Base-by-base conservation (phyloP, 2,888 invertebrate species). In the Drosophila anceps region DNA sequence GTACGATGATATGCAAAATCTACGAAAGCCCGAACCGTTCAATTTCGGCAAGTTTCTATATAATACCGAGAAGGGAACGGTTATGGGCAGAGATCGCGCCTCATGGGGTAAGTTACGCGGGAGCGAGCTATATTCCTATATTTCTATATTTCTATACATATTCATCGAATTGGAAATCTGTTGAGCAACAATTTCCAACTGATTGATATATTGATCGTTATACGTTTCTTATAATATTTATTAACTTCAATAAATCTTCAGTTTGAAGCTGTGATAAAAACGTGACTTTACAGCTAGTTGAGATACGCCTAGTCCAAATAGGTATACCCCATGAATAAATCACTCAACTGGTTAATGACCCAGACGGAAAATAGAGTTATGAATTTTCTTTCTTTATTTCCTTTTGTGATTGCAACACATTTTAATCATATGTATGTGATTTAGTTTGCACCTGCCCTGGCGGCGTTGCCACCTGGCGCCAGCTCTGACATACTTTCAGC, bases 101-200 rank as follows among this genome's bases (percentile, higher is more conserved):
- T 93, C 95, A 92, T 96, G 96, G 96, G 95, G 96, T 96, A 93
- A 95, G 95, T 92, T 76, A 33, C 39, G 48, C 13, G 6, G 33
- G 12, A 44, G 8, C 10, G 12, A 44, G 8, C 10, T 13, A 37
- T 18, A 31, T 24, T 9, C 31, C 10, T 29, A 27, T 4, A 46
- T n/a, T 24, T 24, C 24, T 24, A 24, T 24, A 24, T 24, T 24
- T 24, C 24, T 12, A 43, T 43, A 39, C n/a, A 39, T 39, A 10
- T 15, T 10, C 10, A 20, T 43, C 1, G 6, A 41, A 41, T 6
- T 39, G n/a, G 39, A n/a, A 9, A 18, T 41, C 4, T 18, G 18
- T 13, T n/a, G 8, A 39, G 37, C 10, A 37, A 37, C 4, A 4
- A 39, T 15, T 39, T 7, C 3, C 2, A n/a, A 6, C n/a, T 39